Evolutionary conservation across 2,113 vertebrate species (phyloP).

Genomic region (Numenius arquata): DNA sequence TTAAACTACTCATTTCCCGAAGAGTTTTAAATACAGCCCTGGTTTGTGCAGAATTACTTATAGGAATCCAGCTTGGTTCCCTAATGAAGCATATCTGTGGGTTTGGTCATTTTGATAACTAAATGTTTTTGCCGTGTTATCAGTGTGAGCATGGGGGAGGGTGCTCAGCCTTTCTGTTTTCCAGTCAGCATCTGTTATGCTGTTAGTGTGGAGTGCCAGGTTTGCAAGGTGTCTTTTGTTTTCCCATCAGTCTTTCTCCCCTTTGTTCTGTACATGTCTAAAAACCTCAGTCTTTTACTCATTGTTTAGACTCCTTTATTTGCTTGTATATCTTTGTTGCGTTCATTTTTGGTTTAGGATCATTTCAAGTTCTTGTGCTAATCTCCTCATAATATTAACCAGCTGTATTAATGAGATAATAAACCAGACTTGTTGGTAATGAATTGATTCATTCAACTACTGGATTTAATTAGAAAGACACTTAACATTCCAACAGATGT

Average conservation of each 20-base stretch:
- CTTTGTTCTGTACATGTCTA: constrained; percentile 22
- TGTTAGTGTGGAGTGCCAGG: not conserved
- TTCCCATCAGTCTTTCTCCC: not conserved
- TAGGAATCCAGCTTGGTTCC: not conserved
- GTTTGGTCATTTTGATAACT: not conserved
- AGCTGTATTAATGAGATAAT: constrained; percentile 72
- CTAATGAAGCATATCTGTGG: not conserved
- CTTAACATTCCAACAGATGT: constrained; percentile 70
- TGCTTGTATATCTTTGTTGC: not conserved
- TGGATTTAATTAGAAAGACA: constrained; percentile 72
- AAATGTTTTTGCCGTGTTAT: not conserved
- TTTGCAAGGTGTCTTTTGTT: constrained; percentile 38
- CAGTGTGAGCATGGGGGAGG: not conserved
- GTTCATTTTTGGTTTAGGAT: constrained; percentile 28
- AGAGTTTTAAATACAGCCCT: not conserved
- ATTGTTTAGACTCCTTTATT: constrained; percentile 13
- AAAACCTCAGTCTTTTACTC: not conserved
- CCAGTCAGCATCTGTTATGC: not conserved
- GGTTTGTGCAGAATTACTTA: not conserved
- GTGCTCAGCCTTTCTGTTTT: not conserved
- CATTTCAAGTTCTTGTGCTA: constrained; percentile 42
- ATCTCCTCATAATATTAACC: constrained; percentile 59
- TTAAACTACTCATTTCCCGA: not conserved
- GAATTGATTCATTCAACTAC: constrained; percentile 71
- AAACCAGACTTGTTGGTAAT: constrained; percentile 65